Evolutionary conservation across 2,888 invertebrate genomes (phyloP).

Genomic region (Junonia oenone): DNA sequence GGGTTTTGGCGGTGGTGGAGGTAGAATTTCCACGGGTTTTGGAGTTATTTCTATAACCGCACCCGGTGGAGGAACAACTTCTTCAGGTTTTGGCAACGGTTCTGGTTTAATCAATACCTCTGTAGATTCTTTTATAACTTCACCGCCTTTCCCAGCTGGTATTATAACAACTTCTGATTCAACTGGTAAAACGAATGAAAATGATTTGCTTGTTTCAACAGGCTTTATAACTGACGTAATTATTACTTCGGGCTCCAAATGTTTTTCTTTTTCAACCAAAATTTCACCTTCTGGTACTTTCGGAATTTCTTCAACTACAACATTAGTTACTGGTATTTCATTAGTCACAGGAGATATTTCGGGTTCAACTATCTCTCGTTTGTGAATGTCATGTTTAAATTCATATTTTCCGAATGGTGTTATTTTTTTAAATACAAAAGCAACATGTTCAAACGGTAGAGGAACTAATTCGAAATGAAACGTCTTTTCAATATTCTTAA

Average conservation of each 20-base stretch:
- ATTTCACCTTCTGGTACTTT: conserved; percentile 11
- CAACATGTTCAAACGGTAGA: conserved; percentile 40
- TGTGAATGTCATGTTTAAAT: conserved; percentile 38
- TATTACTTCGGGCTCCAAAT: conserved; percentile 20
- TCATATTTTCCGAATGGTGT: conserved; percentile 48
- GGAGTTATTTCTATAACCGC: conserved; percentile 24
- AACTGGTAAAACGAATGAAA: background rate
- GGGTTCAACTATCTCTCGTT: conserved; percentile 32
- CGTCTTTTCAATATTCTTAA: conserved; percentile 39
- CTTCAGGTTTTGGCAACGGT: conserved; percentile 1
- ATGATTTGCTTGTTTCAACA: conserved; percentile 9
- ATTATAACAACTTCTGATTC: conserved; percentile 10
- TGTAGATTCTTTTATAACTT: background rate
- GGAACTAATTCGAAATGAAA: conserved; percentile 46
- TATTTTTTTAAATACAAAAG: conserved; percentile 48
- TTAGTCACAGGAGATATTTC: conserved; percentile 9
- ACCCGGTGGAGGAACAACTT: conserved; percentile 11
- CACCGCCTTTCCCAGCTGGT: conserved; percentile 7
- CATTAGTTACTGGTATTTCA: conserved; percentile 13
- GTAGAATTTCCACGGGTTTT: conserved; percentile 11
- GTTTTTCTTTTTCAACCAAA: conserved; percentile 4
- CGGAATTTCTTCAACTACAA: conserved; percentile 4
- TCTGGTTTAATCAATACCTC: background rate
- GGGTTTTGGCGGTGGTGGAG: conserved; percentile 5
- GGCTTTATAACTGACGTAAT: conserved; percentile 23